Base-by-base conservation (phyloP, 64 coral and sea anemone genomes). In the Acropora tenuis region DNA sequence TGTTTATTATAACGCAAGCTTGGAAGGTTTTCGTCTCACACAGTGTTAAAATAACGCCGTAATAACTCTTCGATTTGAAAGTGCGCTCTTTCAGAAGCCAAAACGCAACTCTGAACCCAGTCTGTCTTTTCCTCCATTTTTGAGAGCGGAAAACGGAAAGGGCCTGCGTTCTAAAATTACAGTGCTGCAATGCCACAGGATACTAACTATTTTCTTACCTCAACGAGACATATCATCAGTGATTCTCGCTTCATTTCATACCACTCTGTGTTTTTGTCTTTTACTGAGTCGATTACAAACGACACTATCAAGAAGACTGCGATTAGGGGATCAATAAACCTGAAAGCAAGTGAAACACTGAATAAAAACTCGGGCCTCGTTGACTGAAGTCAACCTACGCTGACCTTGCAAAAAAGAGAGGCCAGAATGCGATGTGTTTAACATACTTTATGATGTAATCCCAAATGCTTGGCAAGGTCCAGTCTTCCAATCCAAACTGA, bases 401-500 rank as follows among this genome's bases (percentile, higher is more conserved):
- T 30, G 30, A 30, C 30, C 30, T 30, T 30, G 30, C 30, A 30
- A 30, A 30, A 30, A 30, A 30, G 30, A 30, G 30, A 30, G 30
- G 30, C 30, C 30, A 30, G 30, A 30, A 30, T 30, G 30, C 30
- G 52, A 55, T 10, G 52, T 7, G 41, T 16, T 30, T 67, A 5
- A 74, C 94, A 19, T 96, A 96, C 94, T 96, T 92, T 10, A 92
- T 76, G 78, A 96, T 80, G 44, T 69, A 92, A 77, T 92, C 90
- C 94, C 94, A 96, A 42, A 96, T 66, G 7, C 42, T 83, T 48
- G 94, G 90, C 17, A 96, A 86, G 40, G 41, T 92, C 94, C 94
- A 96, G 79, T 96, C 94, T 6, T 96, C 94, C 15, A 86, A 48
- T 73, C 94, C 94, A 88, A 96, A 96, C 94, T 96, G 63, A 4